Evolutionary conservation across 2,113 vertebrate genomes (phyloP).

Genomic region (Procapra przewalskii): DNA sequence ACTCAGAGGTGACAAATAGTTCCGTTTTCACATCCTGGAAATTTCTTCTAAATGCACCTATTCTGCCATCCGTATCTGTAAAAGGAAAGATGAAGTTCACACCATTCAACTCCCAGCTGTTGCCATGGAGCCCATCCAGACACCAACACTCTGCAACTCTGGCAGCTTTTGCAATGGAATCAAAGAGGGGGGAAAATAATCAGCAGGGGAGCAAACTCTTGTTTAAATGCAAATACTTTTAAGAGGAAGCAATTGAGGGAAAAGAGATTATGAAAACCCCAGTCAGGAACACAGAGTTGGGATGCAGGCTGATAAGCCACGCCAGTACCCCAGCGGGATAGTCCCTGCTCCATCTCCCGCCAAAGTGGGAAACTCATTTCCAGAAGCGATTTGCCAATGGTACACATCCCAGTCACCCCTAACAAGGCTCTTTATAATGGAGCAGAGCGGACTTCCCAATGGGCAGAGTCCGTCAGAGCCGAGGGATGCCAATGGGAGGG

Average conservation of each 20-base stretch:
- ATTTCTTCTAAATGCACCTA: constrained; percentile 44
- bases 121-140: constrained; percentile 64
- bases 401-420: not conserved
- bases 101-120: constrained; percentile 60
- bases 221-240: constrained; percentile 71
- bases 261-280: constrained; percentile 45
- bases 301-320: not conserved
- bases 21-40: constrained; percentile 40
- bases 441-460: not conserved
- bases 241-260: constrained; percentile 53
- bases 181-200: constrained; percentile 1
- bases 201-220: constrained; percentile 50
- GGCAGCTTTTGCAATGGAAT: constrained; percentile 37
- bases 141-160: not conserved
- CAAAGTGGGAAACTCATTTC: not conserved
- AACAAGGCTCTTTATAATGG: constrained; percentile 11
- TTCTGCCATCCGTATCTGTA: not conserved
- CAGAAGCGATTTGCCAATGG: not conserved
- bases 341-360: constrained; percentile 19
- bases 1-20: constrained; percentile 51
- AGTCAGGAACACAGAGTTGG: not conserved
- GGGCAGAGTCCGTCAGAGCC: not conserved
- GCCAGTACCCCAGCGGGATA: not conserved
- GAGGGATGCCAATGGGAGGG: not conserved
- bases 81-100: constrained; percentile 57